phyloP scores from a whole-genome alignment of 2,888 invertebrate genomes.

The Morinoia aosen region DNA sequence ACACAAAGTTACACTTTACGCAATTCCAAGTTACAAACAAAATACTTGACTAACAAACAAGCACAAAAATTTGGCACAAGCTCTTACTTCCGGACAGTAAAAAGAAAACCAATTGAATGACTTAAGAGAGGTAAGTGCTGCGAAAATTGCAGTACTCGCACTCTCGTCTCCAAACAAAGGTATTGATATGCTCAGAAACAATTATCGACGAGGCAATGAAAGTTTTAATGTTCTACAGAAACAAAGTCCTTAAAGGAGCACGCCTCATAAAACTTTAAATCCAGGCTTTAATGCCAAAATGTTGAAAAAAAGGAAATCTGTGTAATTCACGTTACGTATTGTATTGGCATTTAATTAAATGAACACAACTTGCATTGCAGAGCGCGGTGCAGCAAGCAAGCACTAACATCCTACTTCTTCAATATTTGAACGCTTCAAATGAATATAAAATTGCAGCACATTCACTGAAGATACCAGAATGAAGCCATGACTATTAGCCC shows the following conservation, averaged over 20 bases:
- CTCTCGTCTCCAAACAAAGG: background rate
- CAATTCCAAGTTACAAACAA: background rate
- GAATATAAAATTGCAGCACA: background rate
- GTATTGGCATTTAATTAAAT: background rate
- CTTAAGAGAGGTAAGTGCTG: background rate
- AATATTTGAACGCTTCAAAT: background rate
- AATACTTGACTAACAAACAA: background rate
- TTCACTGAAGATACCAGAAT: background rate
- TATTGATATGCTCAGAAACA: background rate
- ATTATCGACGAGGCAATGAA: background rate
- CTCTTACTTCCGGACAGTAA: background rate
- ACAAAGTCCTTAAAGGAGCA: background rate
- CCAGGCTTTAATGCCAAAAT: background rate
- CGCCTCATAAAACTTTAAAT: background rate
- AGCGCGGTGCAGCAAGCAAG: background rate
- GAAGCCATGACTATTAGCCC: background rate
- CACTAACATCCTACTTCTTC: background rate
- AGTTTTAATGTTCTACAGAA: background rate
- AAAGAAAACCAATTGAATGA: background rate
- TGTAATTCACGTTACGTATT: background rate
- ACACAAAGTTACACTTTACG: background rate
- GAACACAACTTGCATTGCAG: background rate
- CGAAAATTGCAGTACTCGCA: background rate
- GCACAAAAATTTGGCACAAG: background rate
- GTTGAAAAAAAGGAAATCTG: background rate